phyloP scores from a whole-genome alignment of 2,797 vertebrate genomes.

The Dermochelys coriacea region DNA sequence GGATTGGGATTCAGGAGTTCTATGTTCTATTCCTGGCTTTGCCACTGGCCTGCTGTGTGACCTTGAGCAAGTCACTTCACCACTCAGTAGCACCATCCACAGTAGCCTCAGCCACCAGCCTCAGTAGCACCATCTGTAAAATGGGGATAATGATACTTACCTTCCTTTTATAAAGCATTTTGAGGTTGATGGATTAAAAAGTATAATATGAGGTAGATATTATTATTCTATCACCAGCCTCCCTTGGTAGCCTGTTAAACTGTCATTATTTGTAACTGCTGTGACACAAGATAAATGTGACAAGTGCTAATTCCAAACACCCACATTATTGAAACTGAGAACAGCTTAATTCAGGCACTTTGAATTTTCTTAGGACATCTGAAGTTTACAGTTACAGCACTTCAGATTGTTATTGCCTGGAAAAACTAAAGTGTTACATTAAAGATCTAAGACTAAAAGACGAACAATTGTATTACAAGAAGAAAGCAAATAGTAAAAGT shows the following conservation, averaged over 20 bases:
- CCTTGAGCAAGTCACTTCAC: neutral
- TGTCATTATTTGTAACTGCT: constrained; percentile 56
- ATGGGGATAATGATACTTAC: constrained; percentile 21
- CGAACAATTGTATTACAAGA: neutral
- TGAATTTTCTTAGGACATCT: constrained; percentile 48
- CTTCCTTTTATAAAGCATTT: neutral
- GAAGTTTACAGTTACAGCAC: constrained; percentile 33
- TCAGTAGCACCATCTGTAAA: constrained; percentile 14
- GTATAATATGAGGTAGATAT: constrained; percentile 17
- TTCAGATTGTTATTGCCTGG: constrained; percentile 10
- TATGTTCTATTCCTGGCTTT: neutral
- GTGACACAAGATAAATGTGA: constrained; percentile 63
- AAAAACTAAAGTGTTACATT: constrained; percentile 23
- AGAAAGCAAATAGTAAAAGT: neutral
- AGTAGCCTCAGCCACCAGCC: too few relatives aligned
- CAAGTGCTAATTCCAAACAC: constrained; percentile 67
- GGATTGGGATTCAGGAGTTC: neutral
- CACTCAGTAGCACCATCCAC: neutral
- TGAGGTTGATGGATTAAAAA: constrained; percentile 33
- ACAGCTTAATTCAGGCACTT: constrained; percentile 47
- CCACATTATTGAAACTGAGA: constrained; percentile 48
- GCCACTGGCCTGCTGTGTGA: neutral
- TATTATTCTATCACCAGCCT: constrained; percentile 33
- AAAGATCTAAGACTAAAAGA: constrained; percentile 28
- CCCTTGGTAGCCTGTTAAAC: constrained; percentile 59